These are phyloP conservation scores for Euura lappo DNA, from an alignment of 1,140 invertebrate species.

Conservation along the genomic window DNA sequence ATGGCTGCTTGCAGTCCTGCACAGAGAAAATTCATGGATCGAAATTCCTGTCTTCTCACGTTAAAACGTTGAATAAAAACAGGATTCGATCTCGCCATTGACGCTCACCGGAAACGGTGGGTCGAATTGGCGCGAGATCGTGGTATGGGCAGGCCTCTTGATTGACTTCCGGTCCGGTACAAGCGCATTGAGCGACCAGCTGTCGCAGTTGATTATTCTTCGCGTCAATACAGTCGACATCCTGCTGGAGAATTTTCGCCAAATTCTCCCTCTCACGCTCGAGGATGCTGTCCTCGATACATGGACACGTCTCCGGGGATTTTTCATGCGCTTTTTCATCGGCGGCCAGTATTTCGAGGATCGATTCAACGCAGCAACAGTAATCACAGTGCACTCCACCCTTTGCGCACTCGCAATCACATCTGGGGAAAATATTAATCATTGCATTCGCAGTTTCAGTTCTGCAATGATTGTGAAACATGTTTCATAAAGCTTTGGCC, in stretches of 20 bases:
- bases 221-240: slow-evolving; percentile 17
- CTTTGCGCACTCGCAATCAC: background rate
- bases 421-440: background rate
- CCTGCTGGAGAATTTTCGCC: slow-evolving; percentile 17
- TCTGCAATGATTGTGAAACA: background rate
- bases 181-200: slow-evolving; percentile 19
- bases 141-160: background rate
- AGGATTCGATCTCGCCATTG: no score
- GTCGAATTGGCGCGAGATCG: slow-evolving; percentile 15
- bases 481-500: background rate
- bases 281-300: background rate
- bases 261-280: background rate
- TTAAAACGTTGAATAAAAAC: no score
- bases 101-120: slow-evolving; percentile 21
- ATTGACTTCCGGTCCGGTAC: background rate
- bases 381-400: slow-evolving; percentile 3
- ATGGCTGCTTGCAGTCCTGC: slow-evolving; percentile 25
- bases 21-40: background rate
- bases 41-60: background rate
- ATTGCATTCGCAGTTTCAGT: no score
- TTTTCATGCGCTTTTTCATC: background rate
- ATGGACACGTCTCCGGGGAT: background rate
- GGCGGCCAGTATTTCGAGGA: background rate
- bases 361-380: background rate
- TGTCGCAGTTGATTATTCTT: slow-evolving; percentile 21